Percentiles rank a stretch among this genome's conserved stretches.
Conservation (phyloP, 64 coral and sea anemone species). For the Actinia tenebrosa region DNA sequence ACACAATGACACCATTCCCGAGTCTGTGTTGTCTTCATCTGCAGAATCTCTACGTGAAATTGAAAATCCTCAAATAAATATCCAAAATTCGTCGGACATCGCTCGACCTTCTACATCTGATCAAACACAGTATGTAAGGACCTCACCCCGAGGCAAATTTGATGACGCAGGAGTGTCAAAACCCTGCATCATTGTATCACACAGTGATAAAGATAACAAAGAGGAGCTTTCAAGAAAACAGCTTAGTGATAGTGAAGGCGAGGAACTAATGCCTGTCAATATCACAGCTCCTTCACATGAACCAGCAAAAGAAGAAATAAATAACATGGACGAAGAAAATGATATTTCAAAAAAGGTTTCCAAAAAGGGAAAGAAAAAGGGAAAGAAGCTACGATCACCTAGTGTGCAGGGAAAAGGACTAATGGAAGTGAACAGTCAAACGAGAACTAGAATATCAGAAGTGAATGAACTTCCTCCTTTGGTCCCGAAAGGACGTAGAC, state of each 20-base stretch:
- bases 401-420: not conserved
- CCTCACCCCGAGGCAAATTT: not conserved
- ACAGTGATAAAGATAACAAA: not conserved
- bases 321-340: not conserved
- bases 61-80: not conserved
- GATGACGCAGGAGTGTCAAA: not conserved
- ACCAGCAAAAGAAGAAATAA: not conserved
- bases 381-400: not conserved
- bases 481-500: not conserved
- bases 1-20: not conserved
- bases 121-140: not conserved
- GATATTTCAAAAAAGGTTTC: not conserved
- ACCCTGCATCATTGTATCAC: not conserved
- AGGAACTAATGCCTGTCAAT: not conserved
- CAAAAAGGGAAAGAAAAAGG: not conserved
- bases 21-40: not conserved
- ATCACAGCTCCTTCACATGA: not conserved
- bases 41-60: not conserved
- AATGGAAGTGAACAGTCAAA: not conserved
- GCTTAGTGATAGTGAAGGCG: not conserved
- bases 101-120: not conserved
- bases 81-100: not conserved
- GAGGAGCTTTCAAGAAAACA: not conserved
- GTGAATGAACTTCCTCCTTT: constrained; percentile 1
- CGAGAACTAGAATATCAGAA: not conserved